These are phyloP conservation scores for Barnardius zonarius DNA, from an alignment of 2,113 vertebrate species.

Conservation along the genomic window DNA sequence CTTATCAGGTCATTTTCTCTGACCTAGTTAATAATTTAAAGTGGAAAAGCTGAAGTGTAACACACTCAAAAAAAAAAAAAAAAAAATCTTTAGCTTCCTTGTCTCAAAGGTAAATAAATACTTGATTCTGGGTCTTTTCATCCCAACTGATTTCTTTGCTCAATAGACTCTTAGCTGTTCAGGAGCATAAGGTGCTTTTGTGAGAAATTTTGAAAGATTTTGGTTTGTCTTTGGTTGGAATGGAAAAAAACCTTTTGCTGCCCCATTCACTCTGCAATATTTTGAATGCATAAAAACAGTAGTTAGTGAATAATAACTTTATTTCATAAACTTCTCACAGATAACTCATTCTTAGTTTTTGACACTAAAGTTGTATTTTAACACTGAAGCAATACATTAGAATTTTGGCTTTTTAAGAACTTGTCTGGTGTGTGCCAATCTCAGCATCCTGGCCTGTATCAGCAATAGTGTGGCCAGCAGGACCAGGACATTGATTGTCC, in stretches of 20 bases:
- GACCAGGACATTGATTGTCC: background rate
- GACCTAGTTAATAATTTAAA: background rate
- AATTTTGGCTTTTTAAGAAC: slow-evolving; percentile 8
- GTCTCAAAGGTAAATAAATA: background rate
- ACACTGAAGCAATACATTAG: background rate
- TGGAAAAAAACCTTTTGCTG: background rate
- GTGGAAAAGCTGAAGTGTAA: background rate
- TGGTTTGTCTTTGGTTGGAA: background rate
- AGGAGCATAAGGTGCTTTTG: background rate
- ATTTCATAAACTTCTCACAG: slow-evolving; percentile 23
- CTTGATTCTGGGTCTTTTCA: background rate
- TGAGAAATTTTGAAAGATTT: background rate
- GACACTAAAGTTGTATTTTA: background rate
- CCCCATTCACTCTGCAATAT: slow-evolving; percentile 20
- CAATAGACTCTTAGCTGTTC: background rate
- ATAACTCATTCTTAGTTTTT: slow-evolving; percentile 30
- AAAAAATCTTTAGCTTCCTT: background rate
- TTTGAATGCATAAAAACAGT: slow-evolving; percentile 60
- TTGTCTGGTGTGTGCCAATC: background rate
- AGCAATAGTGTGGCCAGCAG: background rate
- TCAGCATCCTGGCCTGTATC: background rate
- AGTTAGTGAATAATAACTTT: slow-evolving; percentile 57
- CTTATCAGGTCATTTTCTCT: background rate
- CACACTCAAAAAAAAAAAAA: background rate
- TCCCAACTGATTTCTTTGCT: background rate